Evolutionary conservation across 2,888 invertebrate species (phyloP), one percentile per base, ranked within the genome.

Genomic region (Cordylochernes scorpioides): DNA sequence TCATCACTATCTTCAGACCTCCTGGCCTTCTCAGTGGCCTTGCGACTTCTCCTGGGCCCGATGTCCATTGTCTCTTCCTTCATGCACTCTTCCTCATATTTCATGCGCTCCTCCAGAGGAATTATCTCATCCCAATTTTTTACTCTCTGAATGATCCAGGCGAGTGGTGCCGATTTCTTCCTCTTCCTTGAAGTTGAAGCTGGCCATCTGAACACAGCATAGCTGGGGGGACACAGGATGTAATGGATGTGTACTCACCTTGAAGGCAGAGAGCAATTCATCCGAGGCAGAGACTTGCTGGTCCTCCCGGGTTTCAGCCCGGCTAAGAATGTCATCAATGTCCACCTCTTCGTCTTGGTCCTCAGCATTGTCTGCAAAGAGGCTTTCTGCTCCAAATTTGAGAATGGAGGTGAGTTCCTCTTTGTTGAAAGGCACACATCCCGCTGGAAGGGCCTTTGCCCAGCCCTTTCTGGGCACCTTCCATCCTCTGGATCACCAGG

Each of bases 381-480:
- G 61, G 51, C 97, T 91, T 51, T 86, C 91, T 15, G 97, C 94
- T 27, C 97, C 94, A 58, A 97, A 97, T 55, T 94, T 94, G 28
- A 97, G 61, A 46, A 97, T 97, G 15, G 86, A 86, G 40, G 73
- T 78, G 34, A 97, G 61, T 55, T 97, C 97, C 50, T 91, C 86
- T 54, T 97, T 97, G 49, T 86, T 91, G 49, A 97, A 97, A 0
- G 94, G 88, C 44, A 71, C 9, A 97, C 91, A 84, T 97, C 88
- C 60, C 97, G 97, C 48, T 80, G 71, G 53, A 97, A 97, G 4
- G 97, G 97, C 38, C 88, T 63, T 54, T 94, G 94, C 3, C 94
- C 86, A 46, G 97, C 97, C 51, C 91, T 84, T 57, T 97, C 97
- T 57, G 49, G 0, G 91, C 91, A 0, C 94, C 97, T 57, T 97